Evolutionary conservation across 2,888 invertebrate species (phyloP).

Genomic region (Aphrophora alni): DNA sequence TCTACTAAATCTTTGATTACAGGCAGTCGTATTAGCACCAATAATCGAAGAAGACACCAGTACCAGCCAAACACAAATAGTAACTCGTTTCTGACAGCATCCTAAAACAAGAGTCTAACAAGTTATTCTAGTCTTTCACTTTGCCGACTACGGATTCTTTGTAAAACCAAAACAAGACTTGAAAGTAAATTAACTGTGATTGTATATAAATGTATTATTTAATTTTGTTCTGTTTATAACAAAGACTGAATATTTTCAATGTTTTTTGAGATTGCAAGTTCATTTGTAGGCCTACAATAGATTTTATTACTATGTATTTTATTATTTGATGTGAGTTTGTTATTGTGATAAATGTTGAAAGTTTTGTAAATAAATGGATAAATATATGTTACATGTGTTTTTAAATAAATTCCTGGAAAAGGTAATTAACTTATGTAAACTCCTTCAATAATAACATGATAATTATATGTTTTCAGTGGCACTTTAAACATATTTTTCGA

Average conservation of each 20-base stretch:
- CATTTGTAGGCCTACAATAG: background rate
- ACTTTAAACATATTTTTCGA: no score
- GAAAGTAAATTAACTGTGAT: background rate
- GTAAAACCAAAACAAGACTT: background rate
- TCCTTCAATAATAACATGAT: no score
- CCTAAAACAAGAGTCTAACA: background rate
- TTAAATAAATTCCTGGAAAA: no score
- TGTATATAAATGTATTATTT: background rate
- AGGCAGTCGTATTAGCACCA: background rate
- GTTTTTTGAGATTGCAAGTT: background rate
- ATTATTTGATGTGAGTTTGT: background rate
- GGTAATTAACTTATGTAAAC: no score
- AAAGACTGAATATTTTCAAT: background rate
- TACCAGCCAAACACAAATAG: conserved; percentile 2
- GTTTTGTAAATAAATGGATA: background rate
- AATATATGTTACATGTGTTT: background rate
- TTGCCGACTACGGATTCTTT: background rate
- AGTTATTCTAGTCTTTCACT: background rate
- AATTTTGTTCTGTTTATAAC: background rate
- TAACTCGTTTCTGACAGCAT: background rate
- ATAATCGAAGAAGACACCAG: background rate
- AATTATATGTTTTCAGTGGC: no score
- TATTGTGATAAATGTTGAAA: background rate
- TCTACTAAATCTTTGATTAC: background rate
- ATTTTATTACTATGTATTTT: background rate